These are phyloP conservation scores for Naja naja DNA, from an alignment of 2,113 vertebrate genomes.

Conservation along the genomic window DNA sequence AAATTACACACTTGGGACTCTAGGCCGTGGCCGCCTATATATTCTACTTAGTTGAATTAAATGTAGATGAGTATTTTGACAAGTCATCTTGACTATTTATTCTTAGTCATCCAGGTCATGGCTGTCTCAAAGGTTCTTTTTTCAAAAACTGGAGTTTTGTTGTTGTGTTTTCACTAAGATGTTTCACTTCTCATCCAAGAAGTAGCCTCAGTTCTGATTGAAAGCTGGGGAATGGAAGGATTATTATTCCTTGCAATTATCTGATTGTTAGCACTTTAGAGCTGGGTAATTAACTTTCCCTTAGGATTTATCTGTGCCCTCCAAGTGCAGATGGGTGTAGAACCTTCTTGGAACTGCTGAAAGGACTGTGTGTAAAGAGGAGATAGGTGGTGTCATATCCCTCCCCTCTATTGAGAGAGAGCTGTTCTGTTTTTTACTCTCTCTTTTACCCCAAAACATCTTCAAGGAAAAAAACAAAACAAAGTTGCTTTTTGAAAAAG, in stretches of 20 bases:
- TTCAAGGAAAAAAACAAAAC: too few relatives aligned
- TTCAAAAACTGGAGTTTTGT: background rate
- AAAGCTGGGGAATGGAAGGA: background rate
- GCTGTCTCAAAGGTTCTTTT: background rate
- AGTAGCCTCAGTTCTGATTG: background rate
- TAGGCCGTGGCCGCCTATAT: background rate
- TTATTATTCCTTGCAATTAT: background rate
- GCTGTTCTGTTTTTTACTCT: background rate
- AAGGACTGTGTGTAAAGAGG: too few relatives aligned
- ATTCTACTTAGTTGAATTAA: background rate
- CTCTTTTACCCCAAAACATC: too few relatives aligned
- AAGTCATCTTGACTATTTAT: background rate
- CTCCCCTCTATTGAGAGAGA: background rate
- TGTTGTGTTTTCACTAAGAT: background rate
- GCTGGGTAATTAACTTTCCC: background rate
- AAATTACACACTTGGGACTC: background rate
- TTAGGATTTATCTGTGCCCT: background rate
- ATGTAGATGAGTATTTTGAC: background rate
- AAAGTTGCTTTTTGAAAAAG: too few relatives aligned
- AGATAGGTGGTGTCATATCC: too few relatives aligned
- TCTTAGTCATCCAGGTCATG: background rate
- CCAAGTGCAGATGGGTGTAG: background rate
- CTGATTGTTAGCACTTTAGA: background rate
- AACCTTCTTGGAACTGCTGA: background rate
- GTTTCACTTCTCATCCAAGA: background rate